Evolutionary conservation across 2,113 vertebrate species (phyloP).

Genomic region (Platycercus adscitus): DNA sequence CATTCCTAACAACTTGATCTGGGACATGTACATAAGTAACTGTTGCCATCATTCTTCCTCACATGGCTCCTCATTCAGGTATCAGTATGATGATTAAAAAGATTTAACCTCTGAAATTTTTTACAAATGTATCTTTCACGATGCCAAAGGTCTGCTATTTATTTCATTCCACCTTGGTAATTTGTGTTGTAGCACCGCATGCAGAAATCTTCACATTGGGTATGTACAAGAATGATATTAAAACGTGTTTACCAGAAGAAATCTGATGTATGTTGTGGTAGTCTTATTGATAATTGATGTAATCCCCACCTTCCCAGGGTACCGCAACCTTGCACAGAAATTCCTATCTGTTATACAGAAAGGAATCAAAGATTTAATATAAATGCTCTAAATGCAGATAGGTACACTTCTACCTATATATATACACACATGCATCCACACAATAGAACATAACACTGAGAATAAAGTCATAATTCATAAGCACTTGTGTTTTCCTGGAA

Average conservation of each 20-base stretch:
- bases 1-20: neutral
- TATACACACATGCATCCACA: fast-evolving
- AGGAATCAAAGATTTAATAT: neutral
- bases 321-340: neutral
- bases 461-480: neutral
- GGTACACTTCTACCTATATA: neutral
- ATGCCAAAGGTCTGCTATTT: neutral
- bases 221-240: neutral
- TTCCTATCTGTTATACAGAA: neutral
- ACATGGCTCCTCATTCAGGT: neutral
- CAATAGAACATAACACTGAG: neutral
- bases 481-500: neutral
- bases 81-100: neutral
- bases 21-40: neutral
- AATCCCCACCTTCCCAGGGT: neutral
- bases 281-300: neutral
- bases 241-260: neutral
- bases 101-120: neutral
- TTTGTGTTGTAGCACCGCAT: neutral
- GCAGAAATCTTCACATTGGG: neutral
- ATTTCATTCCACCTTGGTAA: neutral
- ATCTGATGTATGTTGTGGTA: fast-evolving
- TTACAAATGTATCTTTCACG: neutral
- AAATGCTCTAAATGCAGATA: neutral
- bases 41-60: neutral